Evolutionary conservation across 2,113 vertebrate species (phyloP), one percentile per base, ranked within the genome.

Genomic region (Heteronetta atricapilla): DNA sequence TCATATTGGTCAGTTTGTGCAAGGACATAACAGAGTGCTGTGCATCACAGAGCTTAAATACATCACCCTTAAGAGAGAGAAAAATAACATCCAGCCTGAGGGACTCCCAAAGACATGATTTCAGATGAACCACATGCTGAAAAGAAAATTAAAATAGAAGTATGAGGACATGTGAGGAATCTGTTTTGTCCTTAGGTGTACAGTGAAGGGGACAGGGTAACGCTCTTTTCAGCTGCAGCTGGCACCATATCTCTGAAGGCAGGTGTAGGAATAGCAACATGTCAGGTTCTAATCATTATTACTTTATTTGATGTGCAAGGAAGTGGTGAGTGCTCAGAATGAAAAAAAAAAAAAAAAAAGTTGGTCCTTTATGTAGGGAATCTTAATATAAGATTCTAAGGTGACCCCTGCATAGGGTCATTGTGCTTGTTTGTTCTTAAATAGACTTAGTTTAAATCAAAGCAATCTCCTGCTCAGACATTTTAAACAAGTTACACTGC

Each of bases 131-230:
- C 11, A 55, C 13, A 70, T 28, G 52, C 29, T 83, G 53, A 86
- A 86, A 88, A 89, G 22, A 64, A 95, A 90, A 91, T 29, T 20
- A 81, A 89, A 92, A 76, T 8, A 67, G 82, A 72, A 79, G 63
- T 58, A 25, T 63, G 28, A 72, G 9, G 22, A 5, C 7, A 17
- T 59, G 25, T 52, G 22, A 63, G 62, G 50, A 70, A 82, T 76
- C 31, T 59, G 20, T 4, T 63, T 93, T 94, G 50, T 85, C 28
- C 28, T 70, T 44, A 55, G 15, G 17, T 67, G 25, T 72, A 63
- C 34, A 72, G 3, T 7, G 46, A 38, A 76, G 28, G 58, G 20
- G 31, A 83, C 8, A 63, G 11, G 28, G 25, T n/a, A 94, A 73
- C 1, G 29, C 23, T 64, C 84, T 31, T 56, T 60, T 88, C 56